phyloP scores from a whole-genome alignment of 1,140 invertebrate genomes.

The Drosophila ercepeae region DNA sequence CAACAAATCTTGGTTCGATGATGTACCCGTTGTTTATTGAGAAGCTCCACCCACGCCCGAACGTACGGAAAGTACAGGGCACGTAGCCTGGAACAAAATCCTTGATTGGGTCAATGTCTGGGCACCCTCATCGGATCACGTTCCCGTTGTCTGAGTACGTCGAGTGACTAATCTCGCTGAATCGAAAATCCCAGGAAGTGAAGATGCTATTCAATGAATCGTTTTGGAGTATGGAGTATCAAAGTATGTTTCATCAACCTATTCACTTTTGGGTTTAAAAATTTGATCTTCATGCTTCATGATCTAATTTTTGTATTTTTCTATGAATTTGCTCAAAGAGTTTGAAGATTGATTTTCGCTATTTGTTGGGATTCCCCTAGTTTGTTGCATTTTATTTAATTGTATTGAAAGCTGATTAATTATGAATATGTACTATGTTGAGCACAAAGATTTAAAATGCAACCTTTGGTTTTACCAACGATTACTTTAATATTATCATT shows the following conservation, averaged over 20 bases:
- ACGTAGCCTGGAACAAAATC: conserved; percentile 42
- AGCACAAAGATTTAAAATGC: too few species aligned
- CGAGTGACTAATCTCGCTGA: not conserved
- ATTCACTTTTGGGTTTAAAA: too few species aligned
- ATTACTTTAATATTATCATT: too few species aligned
- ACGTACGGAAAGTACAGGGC: not conserved
- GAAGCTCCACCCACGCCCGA: conserved; percentile 1
- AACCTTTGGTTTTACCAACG: too few species aligned
- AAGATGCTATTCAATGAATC: not conserved
- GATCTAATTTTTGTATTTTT: too few species aligned
- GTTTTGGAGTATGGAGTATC: not conserved
- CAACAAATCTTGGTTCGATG: conserved; percentile 6
- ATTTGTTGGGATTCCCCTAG: not conserved
- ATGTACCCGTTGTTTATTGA: conserved; percentile 8
- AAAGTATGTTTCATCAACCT: not conserved
- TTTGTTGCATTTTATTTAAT: not conserved
- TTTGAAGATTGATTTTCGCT: too few species aligned
- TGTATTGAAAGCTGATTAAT: too few species aligned
- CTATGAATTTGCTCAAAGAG: too few species aligned
- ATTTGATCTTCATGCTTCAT: too few species aligned
- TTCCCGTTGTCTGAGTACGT: not conserved
- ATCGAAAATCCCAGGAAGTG: conserved; percentile 10
- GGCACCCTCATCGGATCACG: conserved; percentile 1
- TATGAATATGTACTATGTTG: too few species aligned
- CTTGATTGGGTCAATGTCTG: conserved; percentile 53